Conservation (phyloP, 2,888 invertebrate genomes). For the Diplolepis rosae region DNA sequence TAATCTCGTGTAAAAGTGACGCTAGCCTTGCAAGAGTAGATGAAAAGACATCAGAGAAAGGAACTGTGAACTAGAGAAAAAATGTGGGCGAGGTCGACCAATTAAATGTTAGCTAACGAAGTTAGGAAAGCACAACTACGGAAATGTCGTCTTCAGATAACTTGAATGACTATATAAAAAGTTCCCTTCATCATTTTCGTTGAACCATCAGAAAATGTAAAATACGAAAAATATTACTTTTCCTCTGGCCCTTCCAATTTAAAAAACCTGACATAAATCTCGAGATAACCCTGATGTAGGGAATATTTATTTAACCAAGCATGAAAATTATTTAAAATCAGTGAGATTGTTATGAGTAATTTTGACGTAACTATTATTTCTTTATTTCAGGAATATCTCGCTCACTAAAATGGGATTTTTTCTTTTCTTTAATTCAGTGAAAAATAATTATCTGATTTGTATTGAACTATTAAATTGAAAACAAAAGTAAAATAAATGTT, state of each 20-base stretch:
- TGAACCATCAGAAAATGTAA: neutral
- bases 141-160: conserved; percentile 1
- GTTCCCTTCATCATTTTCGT: neutral
- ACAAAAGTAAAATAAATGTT: too few species aligned
- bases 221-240: neutral
- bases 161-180: neutral
- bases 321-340: too few species aligned
- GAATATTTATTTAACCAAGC: too few species aligned
- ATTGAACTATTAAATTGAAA: too few species aligned
- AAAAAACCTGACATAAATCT: neutral
- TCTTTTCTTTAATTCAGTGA: too few species aligned
- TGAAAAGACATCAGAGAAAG: neutral
- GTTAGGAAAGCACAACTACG: neutral
- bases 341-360: too few species aligned
- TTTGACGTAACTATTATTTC: too few species aligned
- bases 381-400: too few species aligned
- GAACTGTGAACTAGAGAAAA: neutral
- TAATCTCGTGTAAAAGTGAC: neutral
- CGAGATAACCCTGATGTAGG: too few species aligned
- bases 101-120: conserved; percentile 21
- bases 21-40: neutral
- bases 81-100: conserved; percentile 9
- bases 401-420: too few species aligned
- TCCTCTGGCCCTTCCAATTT: neutral
- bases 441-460: too few species aligned